These are phyloP conservation scores for Halisarca cf. caerulea DNA, from an alignment of 37 sponge, comb jelly and placozoan species.

Conservation along the genomic window DNA sequence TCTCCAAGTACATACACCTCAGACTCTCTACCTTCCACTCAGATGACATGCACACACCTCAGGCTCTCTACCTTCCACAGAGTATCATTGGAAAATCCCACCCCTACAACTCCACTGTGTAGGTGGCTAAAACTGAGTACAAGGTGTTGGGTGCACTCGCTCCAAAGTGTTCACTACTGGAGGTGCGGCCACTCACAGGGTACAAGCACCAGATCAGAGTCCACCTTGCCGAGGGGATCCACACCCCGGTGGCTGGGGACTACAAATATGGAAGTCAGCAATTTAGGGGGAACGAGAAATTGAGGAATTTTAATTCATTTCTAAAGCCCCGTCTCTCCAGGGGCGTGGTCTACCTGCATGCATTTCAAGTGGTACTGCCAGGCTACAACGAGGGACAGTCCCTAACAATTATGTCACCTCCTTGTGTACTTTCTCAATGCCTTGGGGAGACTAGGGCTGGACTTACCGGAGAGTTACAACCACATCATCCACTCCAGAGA, in stretches of 20 bases:
- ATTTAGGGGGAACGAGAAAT: conserved; percentile 10
- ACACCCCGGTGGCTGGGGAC: conserved; percentile 68
- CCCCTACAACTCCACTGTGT: not conserved
- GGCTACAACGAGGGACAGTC: conserved; percentile 11
- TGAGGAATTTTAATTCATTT: conserved; percentile 1
- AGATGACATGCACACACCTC: too few relatives aligned
- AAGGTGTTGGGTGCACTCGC: conserved; percentile 29
- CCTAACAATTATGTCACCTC: conserved; percentile 60
- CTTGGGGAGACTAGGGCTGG: conserved; percentile 28
- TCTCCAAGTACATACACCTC: too few relatives aligned
- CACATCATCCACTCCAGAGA: not conserved
- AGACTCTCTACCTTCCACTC: too few relatives aligned
- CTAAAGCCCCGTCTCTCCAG: conserved; percentile 7
- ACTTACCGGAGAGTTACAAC: conserved; percentile 9
- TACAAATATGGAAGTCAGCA: conserved; percentile 69
- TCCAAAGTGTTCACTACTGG: conserved; percentile 43
- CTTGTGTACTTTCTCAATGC: conserved; percentile 44
- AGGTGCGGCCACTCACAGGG: conserved; percentile 55
- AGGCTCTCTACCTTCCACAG: not conserved
- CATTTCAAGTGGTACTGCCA: conserved; percentile 45
- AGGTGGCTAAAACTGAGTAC: conserved; percentile 66
- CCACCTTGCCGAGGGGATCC: conserved; percentile 66
- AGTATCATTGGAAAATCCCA: not conserved
- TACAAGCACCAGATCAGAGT: conserved; percentile 79
- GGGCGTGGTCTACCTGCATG: conserved; percentile 63